Evolutionary conservation across 1,140 invertebrate genomes (phyloP).

Genomic region (Portunus trituberculatus): DNA sequence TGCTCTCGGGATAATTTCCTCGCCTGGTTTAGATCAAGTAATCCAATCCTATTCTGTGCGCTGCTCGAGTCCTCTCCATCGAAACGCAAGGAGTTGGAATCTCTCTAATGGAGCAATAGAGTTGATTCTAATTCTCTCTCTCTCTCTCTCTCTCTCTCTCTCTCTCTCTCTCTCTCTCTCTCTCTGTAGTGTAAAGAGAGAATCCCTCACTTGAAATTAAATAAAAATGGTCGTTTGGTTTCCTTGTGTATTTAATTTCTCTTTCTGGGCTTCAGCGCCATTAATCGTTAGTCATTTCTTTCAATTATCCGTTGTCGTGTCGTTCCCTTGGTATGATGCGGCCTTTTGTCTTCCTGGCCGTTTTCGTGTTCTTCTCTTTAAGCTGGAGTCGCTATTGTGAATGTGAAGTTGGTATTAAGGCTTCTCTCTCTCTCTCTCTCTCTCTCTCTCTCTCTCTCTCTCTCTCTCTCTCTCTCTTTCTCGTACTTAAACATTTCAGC

Average conservation of each 20-base stretch:
- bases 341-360: neutral
- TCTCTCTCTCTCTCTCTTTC: too few species aligned
- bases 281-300: neutral
- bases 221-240: conserved; percentile 13
- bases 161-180: neutral
- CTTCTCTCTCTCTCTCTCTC: neutral
- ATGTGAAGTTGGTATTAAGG: too few species aligned
- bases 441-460: neutral
- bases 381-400: too few species aligned
- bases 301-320: neutral
- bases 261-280: neutral
- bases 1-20: neutral
- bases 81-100: conserved; percentile 52
- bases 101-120: conserved; percentile 42
- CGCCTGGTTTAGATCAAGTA: neutral
- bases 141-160: neutral
- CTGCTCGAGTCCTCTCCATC: neutral
- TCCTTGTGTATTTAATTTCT: neutral
- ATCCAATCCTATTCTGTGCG: neutral
- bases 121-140: conserved; percentile 38
- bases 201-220: neutral
- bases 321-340: neutral
- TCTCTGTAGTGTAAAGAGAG: too few species aligned
- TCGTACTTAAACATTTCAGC: too few species aligned
- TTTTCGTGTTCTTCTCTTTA: neutral